Percentiles rank a stretch among this genome's conserved stretches.
These are phyloP conservation scores for Cladopsammia gracilis DNA, from an alignment of 64 coral and sea anemone genomes.

Conservation along the genomic window DNA sequence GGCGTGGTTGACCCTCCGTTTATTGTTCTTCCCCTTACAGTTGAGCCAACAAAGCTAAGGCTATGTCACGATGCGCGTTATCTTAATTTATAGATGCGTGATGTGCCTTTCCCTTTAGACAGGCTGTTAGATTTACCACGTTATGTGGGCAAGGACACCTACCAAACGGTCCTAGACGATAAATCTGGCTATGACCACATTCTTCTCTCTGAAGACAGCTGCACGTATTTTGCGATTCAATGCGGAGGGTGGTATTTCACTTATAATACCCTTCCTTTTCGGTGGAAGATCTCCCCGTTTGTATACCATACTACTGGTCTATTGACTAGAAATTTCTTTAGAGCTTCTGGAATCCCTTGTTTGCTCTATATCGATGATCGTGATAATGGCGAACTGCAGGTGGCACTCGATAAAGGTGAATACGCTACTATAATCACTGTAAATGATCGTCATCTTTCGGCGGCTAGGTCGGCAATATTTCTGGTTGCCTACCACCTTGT, in stretches of 20 bases:
- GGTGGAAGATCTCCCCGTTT: constrained; percentile 23
- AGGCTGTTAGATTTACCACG: background rate
- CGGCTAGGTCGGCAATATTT: constrained; percentile 57
- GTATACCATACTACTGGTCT: constrained; percentile 28
- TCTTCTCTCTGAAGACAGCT: background rate
- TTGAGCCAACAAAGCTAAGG: background rate
- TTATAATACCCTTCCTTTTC: constrained; percentile 17
- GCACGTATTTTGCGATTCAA: constrained; percentile 13
- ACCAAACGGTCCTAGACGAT: constrained; percentile 13
- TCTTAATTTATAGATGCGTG: no score
- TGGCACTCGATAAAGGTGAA: constrained; percentile 26
- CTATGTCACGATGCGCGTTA: constrained; percentile 28
- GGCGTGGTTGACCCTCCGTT: no score
- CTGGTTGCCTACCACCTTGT: constrained; percentile 58
- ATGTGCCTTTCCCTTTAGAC: background rate
- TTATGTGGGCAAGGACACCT: background rate
- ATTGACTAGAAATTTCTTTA: constrained; percentile 19
- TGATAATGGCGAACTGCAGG: constrained; percentile 65
- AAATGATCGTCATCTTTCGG: constrained; percentile 53
- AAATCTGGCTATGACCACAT: constrained; percentile 33
- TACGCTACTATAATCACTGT: constrained; percentile 18
- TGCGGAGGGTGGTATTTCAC: constrained; percentile 63
- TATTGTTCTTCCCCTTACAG: no score
- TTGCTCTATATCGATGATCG: constrained; percentile 60
- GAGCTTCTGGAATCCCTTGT: constrained; percentile 46